phyloP scores from a whole-genome alignment of 92 coral and sea anemone genomes.

The Actinostola sp. region DNA sequence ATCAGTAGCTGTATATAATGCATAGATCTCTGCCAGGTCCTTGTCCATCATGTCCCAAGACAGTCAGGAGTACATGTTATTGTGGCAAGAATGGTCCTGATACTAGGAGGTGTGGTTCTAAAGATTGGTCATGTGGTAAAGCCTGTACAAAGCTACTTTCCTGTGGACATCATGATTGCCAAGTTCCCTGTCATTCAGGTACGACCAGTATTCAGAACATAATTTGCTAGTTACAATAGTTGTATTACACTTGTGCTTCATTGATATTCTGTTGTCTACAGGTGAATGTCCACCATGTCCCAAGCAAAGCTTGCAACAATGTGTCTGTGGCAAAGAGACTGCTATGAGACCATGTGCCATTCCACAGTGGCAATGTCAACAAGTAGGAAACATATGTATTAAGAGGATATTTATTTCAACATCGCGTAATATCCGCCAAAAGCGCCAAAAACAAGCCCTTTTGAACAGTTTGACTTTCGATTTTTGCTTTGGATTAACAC shows the following conservation, averaged over 20 bases:
- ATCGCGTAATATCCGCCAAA: too few relatives aligned
- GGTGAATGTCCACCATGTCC: slow-evolving; percentile 91
- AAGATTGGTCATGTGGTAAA: slow-evolving; percentile 97
- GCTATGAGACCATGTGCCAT: slow-evolving; percentile 88
- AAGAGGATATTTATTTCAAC: not conserved
- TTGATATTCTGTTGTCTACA: too few relatives aligned
- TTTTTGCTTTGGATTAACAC: too few relatives aligned
- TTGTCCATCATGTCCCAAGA: slow-evolving; percentile 98
- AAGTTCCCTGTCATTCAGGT: slow-evolving; percentile 77
- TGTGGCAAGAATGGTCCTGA: too few relatives aligned
- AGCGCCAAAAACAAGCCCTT: too few relatives aligned
- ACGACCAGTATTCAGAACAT: too few relatives aligned
- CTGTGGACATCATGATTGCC: slow-evolving; percentile 92
- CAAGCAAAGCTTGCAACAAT: slow-evolving; percentile 78
- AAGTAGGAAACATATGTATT: slow-evolving; percentile 40
- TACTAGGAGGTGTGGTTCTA: slow-evolving; percentile 95
- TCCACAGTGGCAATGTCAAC: slow-evolving; percentile 90
- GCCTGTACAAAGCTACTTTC: slow-evolving; percentile 80
- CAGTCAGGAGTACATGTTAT: slow-evolving; percentile 78
- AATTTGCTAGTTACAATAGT: too few relatives aligned
- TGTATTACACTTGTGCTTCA: too few relatives aligned
- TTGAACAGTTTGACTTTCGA: too few relatives aligned
- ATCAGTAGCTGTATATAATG: too few relatives aligned
- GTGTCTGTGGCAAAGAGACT: slow-evolving; percentile 72
- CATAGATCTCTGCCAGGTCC: too few relatives aligned